phyloP scores from a whole-genome alignment of 2,797 vertebrate species.

The Thalassophryne amazonica region DNA sequence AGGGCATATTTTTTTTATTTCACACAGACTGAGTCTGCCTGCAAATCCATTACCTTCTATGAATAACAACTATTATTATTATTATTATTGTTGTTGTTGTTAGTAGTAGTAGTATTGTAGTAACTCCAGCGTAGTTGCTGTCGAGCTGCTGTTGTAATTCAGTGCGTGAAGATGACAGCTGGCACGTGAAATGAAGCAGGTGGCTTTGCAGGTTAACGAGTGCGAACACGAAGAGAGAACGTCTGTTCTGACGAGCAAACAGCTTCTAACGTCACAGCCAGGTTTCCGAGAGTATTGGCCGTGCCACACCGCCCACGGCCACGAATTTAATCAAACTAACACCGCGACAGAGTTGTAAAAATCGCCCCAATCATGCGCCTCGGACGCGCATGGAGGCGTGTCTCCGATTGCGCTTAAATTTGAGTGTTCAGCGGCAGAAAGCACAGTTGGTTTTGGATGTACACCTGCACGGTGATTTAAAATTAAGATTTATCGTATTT shows the following conservation, averaged over 20 bases:
- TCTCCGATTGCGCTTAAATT: constrained; percentile 62
- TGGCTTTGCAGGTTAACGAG: background rate
- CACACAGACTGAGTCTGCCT: too few relatives aligned
- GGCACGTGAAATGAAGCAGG: background rate
- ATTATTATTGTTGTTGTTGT: too few relatives aligned
- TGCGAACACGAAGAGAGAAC: background rate
- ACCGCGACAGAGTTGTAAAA: constrained; percentile 59
- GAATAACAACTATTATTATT: too few relatives aligned
- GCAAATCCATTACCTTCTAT: too few relatives aligned
- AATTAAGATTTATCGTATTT: too few relatives aligned
- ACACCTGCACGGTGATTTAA: background rate
- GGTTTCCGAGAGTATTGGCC: too few relatives aligned
- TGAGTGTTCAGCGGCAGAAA: constrained; percentile 27
- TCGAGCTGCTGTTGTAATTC: too few relatives aligned
- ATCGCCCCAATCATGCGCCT: constrained; percentile 62
- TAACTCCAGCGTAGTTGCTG: too few relatives aligned
- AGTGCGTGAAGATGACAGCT: too few relatives aligned
- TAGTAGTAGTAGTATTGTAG: too few relatives aligned
- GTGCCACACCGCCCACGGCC: constrained; percentile 19
- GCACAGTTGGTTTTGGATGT: constrained; percentile 35
- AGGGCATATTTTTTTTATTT: too few relatives aligned
- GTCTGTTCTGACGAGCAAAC: background rate
- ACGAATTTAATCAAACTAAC: constrained; percentile 15
- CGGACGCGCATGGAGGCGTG: constrained; percentile 64
- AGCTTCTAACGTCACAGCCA: too few relatives aligned